Evolutionary conservation across 2,888 invertebrate species (phyloP).

Genomic region (Resseliella maxima): DNA sequence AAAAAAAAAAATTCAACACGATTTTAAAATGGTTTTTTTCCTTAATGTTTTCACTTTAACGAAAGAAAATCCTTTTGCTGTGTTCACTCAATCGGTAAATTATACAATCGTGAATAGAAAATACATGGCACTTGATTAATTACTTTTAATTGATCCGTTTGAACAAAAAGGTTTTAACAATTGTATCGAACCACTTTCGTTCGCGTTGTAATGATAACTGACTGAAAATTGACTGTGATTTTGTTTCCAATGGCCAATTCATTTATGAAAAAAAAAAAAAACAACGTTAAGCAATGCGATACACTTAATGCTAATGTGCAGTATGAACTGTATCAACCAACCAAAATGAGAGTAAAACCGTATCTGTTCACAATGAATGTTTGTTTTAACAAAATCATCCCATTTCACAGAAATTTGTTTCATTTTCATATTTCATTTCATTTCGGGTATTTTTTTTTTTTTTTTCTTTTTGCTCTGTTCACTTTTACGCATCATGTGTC

Average conservation of each 20-base stretch:
- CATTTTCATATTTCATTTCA: slow-evolving; percentile 31
- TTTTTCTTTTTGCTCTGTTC: not conserved
- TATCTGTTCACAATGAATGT: not conserved
- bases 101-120: too few relatives aligned
- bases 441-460: not conserved
- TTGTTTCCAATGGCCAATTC: slow-evolving; percentile 16
- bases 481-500: not conserved
- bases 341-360: not conserved
- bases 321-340: slow-evolving; percentile 22
- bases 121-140: not conserved
- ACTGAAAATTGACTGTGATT: not conserved
- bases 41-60: too few relatives aligned
- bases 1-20: too few relatives aligned
- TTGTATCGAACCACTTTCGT: not conserved
- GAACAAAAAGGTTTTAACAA: not conserved
- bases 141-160: not conserved
- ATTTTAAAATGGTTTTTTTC: not conserved
- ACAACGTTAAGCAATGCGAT: slow-evolving; percentile 7
- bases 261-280: slow-evolving; percentile 7
- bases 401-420: slow-evolving; percentile 43
- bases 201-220: slow-evolving; percentile 2
- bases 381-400: slow-evolving; percentile 47
- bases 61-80: too few relatives aligned
- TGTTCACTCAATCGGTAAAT: too few relatives aligned
- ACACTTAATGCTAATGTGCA: not conserved